Evolutionary conservation across 2,888 invertebrate species (phyloP).

Genomic region (Lasioglossum leucozonium): DNA sequence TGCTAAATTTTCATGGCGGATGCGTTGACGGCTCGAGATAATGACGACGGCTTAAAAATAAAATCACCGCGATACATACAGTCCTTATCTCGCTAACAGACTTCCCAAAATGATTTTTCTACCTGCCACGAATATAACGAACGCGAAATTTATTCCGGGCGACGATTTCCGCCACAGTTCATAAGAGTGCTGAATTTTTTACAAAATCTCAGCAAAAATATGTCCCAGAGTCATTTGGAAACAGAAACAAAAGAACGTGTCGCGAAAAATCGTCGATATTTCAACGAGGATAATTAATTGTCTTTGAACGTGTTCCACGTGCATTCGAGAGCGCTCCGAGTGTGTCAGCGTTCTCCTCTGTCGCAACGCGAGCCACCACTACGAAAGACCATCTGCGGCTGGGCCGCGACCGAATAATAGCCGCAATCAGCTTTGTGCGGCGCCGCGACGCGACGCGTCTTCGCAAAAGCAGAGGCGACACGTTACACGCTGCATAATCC

Average conservation of each 20-base stretch:
- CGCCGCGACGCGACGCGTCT: constrained; percentile 43
- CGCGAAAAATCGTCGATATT: no score
- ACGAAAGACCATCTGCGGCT: constrained; percentile 35
- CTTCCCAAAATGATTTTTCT: neutral
- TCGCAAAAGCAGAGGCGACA: constrained; percentile 30
- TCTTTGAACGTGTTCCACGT: neutral
- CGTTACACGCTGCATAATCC: constrained; percentile 36
- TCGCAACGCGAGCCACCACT: neutral
- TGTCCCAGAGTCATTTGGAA: no score
- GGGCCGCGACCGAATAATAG: constrained; percentile 67
- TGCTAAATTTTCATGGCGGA: neutral
- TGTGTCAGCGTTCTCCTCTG: constrained; percentile 16
- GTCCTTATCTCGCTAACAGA: neutral
- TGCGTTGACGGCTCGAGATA: neutral
- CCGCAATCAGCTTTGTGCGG: constrained; percentile 66
- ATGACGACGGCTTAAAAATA: constrained; percentile 1
- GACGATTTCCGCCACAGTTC: neutral
- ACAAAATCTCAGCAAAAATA: no score
- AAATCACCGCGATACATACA: neutral
- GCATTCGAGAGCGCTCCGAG: neutral
- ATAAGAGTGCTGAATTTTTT: no score
- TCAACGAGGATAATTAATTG: neutral
- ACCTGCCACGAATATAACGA: neutral
- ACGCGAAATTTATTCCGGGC: neutral
- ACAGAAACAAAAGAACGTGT: no score